Percentiles rank a stretch among this genome's conserved stretches.
phyloP scores from a whole-genome alignment of 2,888 invertebrate species.

The Diarsia dahlii region DNA sequence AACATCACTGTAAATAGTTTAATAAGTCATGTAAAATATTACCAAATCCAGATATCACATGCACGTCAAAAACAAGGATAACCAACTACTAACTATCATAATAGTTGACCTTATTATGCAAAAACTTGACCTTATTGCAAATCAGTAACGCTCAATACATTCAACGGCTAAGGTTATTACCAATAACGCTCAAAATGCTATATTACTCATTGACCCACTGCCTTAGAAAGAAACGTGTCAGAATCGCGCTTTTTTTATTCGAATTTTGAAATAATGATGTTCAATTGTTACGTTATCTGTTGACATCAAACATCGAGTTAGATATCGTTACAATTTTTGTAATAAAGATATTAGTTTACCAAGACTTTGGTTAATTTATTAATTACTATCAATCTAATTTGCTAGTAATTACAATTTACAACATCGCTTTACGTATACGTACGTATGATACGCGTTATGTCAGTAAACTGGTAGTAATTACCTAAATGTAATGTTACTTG shows the following conservation, averaged over 20 bases:
- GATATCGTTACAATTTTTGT: conserved; percentile 51
- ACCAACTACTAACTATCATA: conserved; percentile 3
- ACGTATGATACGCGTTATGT: conserved; percentile 30
- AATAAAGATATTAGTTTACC: conserved; percentile 51
- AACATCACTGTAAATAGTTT: too few species aligned
- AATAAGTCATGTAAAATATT: not conserved
- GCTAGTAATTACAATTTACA: conserved; percentile 60
- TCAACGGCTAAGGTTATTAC: conserved; percentile 52
- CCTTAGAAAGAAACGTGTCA: conserved; percentile 57
- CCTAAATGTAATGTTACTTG: conserved; percentile 11
- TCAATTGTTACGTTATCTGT: conserved; percentile 59
- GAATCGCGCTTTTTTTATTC: conserved; percentile 61
- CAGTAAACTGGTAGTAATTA: conserved; percentile 29
- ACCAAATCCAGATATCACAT: conserved; percentile 7
- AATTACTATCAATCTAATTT: conserved; percentile 55
- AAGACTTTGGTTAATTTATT: conserved; percentile 53
- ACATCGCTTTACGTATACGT: conserved; percentile 47
- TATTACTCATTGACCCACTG: conserved; percentile 66
- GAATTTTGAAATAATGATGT: conserved; percentile 60
- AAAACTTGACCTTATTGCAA: conserved; percentile 49
- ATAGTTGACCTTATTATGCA: conserved; percentile 39
- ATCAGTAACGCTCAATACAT: conserved; percentile 44
- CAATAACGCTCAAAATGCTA: conserved; percentile 45
- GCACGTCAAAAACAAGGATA: conserved; percentile 30
- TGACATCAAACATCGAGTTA: conserved; percentile 46